phyloP scores from a whole-genome alignment of 2,113 vertebrate genomes.

The Oophaga pumilio region DNA sequence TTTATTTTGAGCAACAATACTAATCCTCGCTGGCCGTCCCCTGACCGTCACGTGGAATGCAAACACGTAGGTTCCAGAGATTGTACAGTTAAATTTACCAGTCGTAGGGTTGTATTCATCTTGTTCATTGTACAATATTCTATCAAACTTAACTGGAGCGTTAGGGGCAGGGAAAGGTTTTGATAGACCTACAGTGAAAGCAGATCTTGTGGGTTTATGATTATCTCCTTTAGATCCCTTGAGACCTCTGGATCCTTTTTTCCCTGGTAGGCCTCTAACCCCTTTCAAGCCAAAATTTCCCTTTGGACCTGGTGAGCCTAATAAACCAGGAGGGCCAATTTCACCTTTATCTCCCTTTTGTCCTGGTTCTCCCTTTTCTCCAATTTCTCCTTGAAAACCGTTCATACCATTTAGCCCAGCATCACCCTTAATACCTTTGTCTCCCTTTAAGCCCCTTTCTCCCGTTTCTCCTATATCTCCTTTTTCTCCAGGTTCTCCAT shows the following conservation, averaged over 20 bases:
- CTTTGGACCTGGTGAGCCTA: constrained; percentile 77
- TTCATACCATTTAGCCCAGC: constrained; percentile 75
- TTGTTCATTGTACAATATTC: constrained; percentile 87
- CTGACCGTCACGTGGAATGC: constrained; percentile 92
- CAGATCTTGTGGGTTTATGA: constrained; percentile 69
- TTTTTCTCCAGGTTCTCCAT: constrained; percentile 77
- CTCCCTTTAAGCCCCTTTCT: constrained; percentile 77
- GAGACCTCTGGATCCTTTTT: constrained; percentile 83
- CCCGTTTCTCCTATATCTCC: constrained; percentile 82
- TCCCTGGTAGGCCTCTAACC: constrained; percentile 80
- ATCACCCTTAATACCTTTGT: constrained; percentile 83
- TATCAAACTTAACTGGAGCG: constrained; percentile 87
- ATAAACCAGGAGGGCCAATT: constrained; percentile 71
- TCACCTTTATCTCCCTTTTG: constrained; percentile 84
- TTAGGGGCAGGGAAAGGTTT: constrained; percentile 90
- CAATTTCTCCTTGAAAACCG: constrained; percentile 76
- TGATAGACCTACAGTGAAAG: constrained; percentile 89
- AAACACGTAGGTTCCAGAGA: constrained; percentile 88
- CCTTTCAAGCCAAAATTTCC: constrained; percentile 84
- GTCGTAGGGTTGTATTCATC: constrained; percentile 80
- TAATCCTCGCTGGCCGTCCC: constrained; percentile 83
- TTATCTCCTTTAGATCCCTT: constrained; percentile 81
- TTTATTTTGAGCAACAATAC: constrained; percentile 82
- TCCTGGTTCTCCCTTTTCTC: constrained; percentile 79
- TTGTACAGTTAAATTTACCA: constrained; percentile 86